These are phyloP conservation scores for Pseudanteris insignis DNA, from an alignment of 2,888 invertebrate genomes.

Conservation along the genomic window DNA sequence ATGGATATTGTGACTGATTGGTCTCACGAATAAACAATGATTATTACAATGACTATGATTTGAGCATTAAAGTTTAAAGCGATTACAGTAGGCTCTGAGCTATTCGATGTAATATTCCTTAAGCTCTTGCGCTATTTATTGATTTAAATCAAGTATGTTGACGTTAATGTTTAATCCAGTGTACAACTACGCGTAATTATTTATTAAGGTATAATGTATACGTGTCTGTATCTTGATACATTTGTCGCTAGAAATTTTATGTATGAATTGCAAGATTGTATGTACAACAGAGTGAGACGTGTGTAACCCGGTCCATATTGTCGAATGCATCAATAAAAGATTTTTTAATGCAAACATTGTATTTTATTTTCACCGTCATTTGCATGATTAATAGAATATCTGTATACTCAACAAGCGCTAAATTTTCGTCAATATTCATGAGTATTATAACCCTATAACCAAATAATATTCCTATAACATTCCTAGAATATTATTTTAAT, in stretches of 20 bases:
- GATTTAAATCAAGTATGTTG: conserved; percentile 42
- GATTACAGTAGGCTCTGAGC: conserved; percentile 27
- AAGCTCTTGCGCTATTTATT: conserved; percentile 26
- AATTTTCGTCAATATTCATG: too few relatives aligned
- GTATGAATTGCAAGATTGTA: conserved; percentile 34
- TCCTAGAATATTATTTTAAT: too few relatives aligned
- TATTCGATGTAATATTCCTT: conserved; percentile 37
- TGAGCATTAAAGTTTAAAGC: neutral
- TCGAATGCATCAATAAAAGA: conserved; percentile 62
- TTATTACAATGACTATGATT: too few relatives aligned
- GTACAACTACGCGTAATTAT: conserved; percentile 42
- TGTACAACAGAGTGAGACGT: conserved; percentile 43
- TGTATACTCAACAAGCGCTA: too few relatives aligned
- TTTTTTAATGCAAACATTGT: conserved; percentile 51
- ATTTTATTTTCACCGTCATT: neutral
- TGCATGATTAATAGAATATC: too few relatives aligned
- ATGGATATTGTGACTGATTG: too few relatives aligned
- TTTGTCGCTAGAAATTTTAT: conserved; percentile 38
- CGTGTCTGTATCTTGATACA: conserved; percentile 43
- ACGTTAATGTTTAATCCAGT: conserved; percentile 42
- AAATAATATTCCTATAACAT: too few relatives aligned
- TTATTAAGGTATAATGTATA: conserved; percentile 42
- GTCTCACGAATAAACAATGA: too few relatives aligned
- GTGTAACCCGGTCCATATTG: conserved; percentile 60
- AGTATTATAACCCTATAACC: too few relatives aligned